Base-by-base conservation (phyloP, 2,113 vertebrate species). In the Cyprinodon variegatus region DNA sequence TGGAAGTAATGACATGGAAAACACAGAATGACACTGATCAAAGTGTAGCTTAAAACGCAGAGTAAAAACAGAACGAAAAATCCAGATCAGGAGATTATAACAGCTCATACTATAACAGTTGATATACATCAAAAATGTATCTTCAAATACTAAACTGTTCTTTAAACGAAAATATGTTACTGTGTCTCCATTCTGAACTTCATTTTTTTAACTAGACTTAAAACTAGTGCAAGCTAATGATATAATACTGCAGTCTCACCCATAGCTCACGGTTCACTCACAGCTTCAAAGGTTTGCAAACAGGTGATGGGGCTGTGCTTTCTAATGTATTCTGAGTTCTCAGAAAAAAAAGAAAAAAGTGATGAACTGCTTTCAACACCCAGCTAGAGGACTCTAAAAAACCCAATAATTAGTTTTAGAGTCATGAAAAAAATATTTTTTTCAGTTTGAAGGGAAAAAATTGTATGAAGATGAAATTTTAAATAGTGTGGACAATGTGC, bases 311-410 rank as follows among this genome's bases (percentile, higher is more conserved):
- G 38, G 4, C 36, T 3, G 17, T 20, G 41, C 38, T 46, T 50
- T 41, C 62, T 7, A 17, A 68, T 50, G 59, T 17, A 61, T 61
- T 76, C 68, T 29, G 29, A 76, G 1, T 41, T 7, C 17, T 0
- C 37, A 29, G 15, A 53, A 48, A n/a, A n/a, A 50, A 53, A 65
- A 59, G 53, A 40, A 2, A 43, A 60, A 59, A 1, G 53, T 7
- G n/a, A 36, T 61, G 59, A 61, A 64, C 36, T 40, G 39, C 48
- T 72, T 70, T 2, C 13, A 69, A 45, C 65, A 8, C 67, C 43
- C 12, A 70, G 61, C 22, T 3, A 11, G 50, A 37, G 46, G 39
- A 29, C n/a, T 65, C 43, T 57, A 3, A 9, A 38, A 11, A 64
- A 61, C 3, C 1, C 37, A 38, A 61, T 39, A 4, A 68, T 68